Base-by-base conservation (phyloP, 2,888 invertebrate species). In the Sussaba pulchella region DNA sequence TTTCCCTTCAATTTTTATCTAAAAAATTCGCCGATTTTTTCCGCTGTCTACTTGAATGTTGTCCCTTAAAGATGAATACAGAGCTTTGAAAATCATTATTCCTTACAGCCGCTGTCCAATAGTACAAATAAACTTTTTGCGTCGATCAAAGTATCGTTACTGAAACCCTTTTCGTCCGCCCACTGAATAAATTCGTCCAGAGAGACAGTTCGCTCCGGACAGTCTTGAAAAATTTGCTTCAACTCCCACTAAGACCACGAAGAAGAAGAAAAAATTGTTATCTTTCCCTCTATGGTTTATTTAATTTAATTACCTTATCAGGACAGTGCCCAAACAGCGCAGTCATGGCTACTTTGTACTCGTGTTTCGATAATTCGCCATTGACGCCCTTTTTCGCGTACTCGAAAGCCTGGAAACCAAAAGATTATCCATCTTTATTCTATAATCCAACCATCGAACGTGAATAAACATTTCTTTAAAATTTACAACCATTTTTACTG, bases 291-390 rank as follows among this genome's bases (percentile, higher is more conserved):
- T 36, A 26, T n/a, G 2, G 10, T 10, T 8, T 41, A 12, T 2
- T 36, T 69, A 52, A 2, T 39, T 54, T 9, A 57, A 31, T 75
- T 39, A 87, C 86, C 72, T 82, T 83, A 14, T 85, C 82, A n/a
- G 87, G 85, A 14, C 77, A 81, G 36, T 61, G 79, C 26, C 87
- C 87, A 14, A 87, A 87, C 5, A 85, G 69, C 14, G 77, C 86
- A 24, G 83, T 85, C 87, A 87, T 86, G 3, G 87, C 87, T 24
- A 87, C 54, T 74, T 83, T 85, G 14, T 83, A 87, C 66, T 81
- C 81, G 5, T 74, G 82, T 69, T 81, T 85, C n/a, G 71, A 80
- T 47, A 87, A 59, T 36, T 71, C 73, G 39, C 83, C 82, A 2
- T 47, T 69, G 9, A n/a, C 8, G 4, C 70, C 81, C 19, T 12